Base-by-base conservation (phyloP, 64 coral and sea anemone species). In the Hydrozoanthus tunicans region DNA sequence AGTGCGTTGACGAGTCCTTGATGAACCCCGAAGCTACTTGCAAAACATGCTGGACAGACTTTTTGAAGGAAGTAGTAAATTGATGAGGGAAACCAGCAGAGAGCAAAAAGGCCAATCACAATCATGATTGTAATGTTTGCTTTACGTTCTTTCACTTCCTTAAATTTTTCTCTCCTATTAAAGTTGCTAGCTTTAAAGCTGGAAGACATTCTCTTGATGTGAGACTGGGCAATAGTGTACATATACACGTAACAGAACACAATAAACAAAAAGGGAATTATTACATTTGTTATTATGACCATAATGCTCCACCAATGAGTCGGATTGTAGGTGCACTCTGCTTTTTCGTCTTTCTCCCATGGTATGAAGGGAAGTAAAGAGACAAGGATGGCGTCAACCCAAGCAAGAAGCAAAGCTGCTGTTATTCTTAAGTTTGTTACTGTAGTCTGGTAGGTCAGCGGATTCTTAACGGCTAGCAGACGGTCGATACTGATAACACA, bases 81-180 rank as follows among this genome's bases (percentile, higher is more conserved):
- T 9, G 86, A 92, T 4, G 96, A 98, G 1, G 96, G 96, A 75
- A 98, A 98, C 96, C 96, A 98, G 8, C 80, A 90, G 9, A 94
- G 73, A 2, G 94, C 86, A 56, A 98, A 98, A 3, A 98, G 56
- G 13, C 96, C 96, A 67, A 98, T 98, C 3, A 98, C 93, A 79
- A 98, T 94, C 65, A 98, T 92, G n/a, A 98, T 98, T 25, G 96
- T 98, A 14, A 94, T 91, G 71, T 92, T 98, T 43, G 90, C 96
- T 58, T 92, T 92, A 1, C 96, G 96, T 68, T 98, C 96, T 24
- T 78, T 94, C 4, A 15, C 3, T 85, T 94, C 91, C 78, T 92
- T 92, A 64, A 70, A 83, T 60, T 79, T 90, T 20, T 56, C 14
- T 58, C 77, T 94, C 9, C 70, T 5, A 7, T 17, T 74, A 52